A percentile compares a stretch with the other conserved stretches of the same genome.
phyloP scores from a whole-genome alignment of 2,797 vertebrate genomes.

The Fundulus diaphanus region DNA sequence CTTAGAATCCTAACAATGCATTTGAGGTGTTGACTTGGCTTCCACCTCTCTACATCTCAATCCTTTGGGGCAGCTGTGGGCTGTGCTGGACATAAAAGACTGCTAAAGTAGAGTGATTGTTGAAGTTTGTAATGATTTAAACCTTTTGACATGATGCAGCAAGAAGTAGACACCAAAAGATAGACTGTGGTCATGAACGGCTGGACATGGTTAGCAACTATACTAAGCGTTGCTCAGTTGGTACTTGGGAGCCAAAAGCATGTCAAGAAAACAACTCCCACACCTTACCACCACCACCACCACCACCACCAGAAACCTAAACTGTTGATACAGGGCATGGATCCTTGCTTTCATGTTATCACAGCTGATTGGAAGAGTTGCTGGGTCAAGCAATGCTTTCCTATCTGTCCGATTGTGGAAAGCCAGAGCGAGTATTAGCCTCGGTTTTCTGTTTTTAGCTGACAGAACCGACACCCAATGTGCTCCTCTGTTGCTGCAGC shows the following conservation, averaged over 20 bases:
- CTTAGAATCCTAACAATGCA: too few relatives aligned
- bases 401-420: neutral
- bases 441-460: neutral
- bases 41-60: too few relatives aligned
- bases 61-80: too few relatives aligned
- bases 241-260: neutral
- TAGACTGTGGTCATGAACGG: neutral
- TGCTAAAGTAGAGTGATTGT: neutral
- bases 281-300: too few relatives aligned
- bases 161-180: neutral
- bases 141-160: too few relatives aligned
- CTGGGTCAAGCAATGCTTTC: neutral
- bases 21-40: too few relatives aligned
- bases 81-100: too few relatives aligned
- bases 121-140: neutral
- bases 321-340: neutral
- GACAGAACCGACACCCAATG: neutral
- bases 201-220: too few relatives aligned
- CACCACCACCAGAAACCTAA: neutral
- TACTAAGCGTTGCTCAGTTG: too few relatives aligned
- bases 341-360: neutral
- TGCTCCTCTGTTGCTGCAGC: neutral
- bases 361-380: neutral
- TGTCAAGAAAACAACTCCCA: neutral
- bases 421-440: neutral